Conservation (phyloP, 1,140 invertebrate species). For the Aphelenchoides besseyi region DNA sequence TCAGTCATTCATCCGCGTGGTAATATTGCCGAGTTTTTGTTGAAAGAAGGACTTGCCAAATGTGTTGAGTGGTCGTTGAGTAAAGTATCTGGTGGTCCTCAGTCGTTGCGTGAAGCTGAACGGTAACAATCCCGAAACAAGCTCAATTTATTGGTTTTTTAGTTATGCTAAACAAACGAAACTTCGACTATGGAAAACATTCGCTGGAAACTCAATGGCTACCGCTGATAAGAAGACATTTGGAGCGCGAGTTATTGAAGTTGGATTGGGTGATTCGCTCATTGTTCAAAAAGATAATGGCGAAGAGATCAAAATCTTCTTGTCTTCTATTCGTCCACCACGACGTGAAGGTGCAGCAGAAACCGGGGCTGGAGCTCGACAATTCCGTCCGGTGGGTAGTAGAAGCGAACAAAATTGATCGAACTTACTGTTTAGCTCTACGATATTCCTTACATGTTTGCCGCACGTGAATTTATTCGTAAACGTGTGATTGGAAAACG, state of each 20-base stretch:
- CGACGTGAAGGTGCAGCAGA: slow-evolving; percentile 65
- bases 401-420: not conserved
- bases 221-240: slow-evolving; percentile 35
- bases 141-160: slow-evolving; percentile 65
- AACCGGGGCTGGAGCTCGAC: slow-evolving; percentile 1
- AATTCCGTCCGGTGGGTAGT: slow-evolving; percentile 6
- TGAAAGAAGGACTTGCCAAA: slow-evolving; percentile 85
- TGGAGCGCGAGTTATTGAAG: slow-evolving; percentile 70
- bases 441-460: slow-evolving; percentile 95
- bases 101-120: slow-evolving; percentile 80
- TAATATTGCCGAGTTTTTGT: slow-evolving; percentile 87
- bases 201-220: slow-evolving; percentile 46
- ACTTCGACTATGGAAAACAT: slow-evolving; percentile 83
- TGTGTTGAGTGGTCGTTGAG: slow-evolving; percentile 89
- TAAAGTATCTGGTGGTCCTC: slow-evolving; percentile 76
- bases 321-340: slow-evolving; percentile 89
- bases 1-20: slow-evolving; percentile 87
- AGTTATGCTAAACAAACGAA: slow-evolving; percentile 77
- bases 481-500: slow-evolving; percentile 94
- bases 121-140: slow-evolving; percentile 80
- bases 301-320: slow-evolving; percentile 82
- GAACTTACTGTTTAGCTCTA: slow-evolving; percentile 87
- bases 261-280: slow-evolving; percentile 87
- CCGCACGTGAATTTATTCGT: slow-evolving; percentile 90
- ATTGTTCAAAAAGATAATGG: slow-evolving; percentile 78